phyloP scores from a whole-genome alignment of 2,888 invertebrate species.

The Tachina grossa region DNA sequence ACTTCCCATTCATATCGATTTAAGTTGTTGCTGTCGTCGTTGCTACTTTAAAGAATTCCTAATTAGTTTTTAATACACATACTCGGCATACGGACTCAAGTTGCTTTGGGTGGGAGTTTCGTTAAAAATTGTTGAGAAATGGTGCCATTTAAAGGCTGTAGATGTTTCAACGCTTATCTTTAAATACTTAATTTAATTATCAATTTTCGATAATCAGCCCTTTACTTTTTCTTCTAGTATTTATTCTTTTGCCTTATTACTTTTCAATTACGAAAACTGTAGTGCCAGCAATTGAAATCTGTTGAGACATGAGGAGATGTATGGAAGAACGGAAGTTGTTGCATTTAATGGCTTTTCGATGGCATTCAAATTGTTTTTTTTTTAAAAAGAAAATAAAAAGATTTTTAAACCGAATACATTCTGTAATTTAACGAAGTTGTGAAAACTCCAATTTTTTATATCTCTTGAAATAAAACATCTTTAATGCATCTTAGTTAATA shows the following conservation, averaged over 20 bases:
- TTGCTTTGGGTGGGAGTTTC: constrained; percentile 3
- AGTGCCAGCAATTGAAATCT: constrained; percentile 49
- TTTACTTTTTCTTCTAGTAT: neutral
- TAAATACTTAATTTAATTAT: constrained; percentile 67
- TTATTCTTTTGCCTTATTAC: constrained; percentile 30
- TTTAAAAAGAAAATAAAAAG: too few relatives aligned
- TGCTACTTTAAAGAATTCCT: constrained; percentile 66
- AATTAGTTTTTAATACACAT: constrained; percentile 69
- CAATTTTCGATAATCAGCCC: constrained; percentile 56
- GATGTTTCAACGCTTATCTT: constrained; percentile 38
- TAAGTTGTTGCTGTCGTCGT: constrained; percentile 36
- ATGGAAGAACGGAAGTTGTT: constrained; percentile 4
- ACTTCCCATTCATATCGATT: constrained; percentile 9
- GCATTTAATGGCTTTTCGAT: constrained; percentile 18
- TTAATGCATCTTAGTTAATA: too few relatives aligned
- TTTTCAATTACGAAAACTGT: constrained; percentile 40
- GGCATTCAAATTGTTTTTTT: constrained; percentile 15
- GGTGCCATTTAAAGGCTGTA: constrained; percentile 33
- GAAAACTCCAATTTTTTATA: too few relatives aligned
- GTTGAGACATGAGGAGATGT: constrained; percentile 7
- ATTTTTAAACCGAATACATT: too few relatives aligned
- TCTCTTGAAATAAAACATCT: too few relatives aligned
- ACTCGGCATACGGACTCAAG: constrained; percentile 30
- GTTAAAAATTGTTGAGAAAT: neutral
- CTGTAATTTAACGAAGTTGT: too few relatives aligned